Conservation (phyloP, 2,797 vertebrate species). For the Xerus rutilus region DNA sequence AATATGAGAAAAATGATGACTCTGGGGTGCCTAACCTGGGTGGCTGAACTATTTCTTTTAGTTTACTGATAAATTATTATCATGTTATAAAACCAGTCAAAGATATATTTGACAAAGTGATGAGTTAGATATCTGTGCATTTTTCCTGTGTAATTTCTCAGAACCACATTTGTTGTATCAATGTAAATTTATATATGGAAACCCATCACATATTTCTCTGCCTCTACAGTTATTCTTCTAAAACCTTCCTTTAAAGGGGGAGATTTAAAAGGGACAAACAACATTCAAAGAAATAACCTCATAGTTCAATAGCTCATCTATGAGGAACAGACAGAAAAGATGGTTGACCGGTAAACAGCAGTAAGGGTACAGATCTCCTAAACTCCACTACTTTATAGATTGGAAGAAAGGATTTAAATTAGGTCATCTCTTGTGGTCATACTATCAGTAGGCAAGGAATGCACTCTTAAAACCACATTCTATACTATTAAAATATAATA, state of each 20-base stretch:
- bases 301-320: constrained; percentile 31
- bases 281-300: constrained; percentile 27
- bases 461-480: neutral
- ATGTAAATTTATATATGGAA: neutral
- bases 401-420: neutral
- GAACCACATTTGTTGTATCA: neutral
- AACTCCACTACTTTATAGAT: neutral
- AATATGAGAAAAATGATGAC: neutral
- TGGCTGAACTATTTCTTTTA: neutral
- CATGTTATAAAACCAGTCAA: neutral
- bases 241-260: constrained; percentile 9
- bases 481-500: constrained; percentile 48
- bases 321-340: neutral
- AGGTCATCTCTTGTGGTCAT: neutral
- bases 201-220: neutral
- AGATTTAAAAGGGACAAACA: constrained; percentile 21
- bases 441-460: neutral
- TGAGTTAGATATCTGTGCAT: neutral
- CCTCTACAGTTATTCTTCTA: neutral
- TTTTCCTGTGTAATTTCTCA: neutral
- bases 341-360: neutral
- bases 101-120: neutral
- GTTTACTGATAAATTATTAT: neutral
- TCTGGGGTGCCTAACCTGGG: neutral
- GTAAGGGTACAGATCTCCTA: neutral